Base-by-base conservation (phyloP, 2,113 vertebrate species). In the Mustela nigripes region DNA sequence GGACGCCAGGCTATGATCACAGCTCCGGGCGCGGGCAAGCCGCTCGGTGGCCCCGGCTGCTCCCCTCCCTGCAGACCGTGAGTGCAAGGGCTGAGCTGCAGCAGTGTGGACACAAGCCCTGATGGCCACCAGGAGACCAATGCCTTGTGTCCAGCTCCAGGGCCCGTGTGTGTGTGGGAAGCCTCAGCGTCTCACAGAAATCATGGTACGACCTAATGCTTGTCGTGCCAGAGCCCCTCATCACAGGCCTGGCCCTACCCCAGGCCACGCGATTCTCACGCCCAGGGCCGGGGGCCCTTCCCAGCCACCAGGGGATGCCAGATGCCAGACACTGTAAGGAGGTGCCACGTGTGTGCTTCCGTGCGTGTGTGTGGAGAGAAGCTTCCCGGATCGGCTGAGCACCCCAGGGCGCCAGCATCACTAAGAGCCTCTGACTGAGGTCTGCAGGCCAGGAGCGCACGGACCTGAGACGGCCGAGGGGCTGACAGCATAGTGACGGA, bases 401-500 rank as follows among this genome's bases (percentile, higher is more conserved):
- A 4, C 63, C 21, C 36, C 22, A 4, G n/a, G 14, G 24, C 9
- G 11, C 81, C 11, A 1, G 16, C 15, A 15, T 3, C 65, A 33
- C 69, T 36, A 11, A 65, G 42, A 24, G 36, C 28, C n/a, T 42
- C 71, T 33, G 19, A 31, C 48, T 78, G 2, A 33, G 83, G n/a
- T 31, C 62, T 7, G 33, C 12, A 36, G 11, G 22, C 22, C 33
- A 58, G n/a, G 10, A 33, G 16, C 60, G 18, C 45, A 24, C 1
- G 36, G 84, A 42, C 7, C 10, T 0, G 3, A 50, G 62, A 31
- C 2, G 5, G n/a, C 24, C 4, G 28, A 58, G 22, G 5, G 18
- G 21, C 18, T 48, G 62, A 31, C 2, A 22, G 15, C 18, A 3
- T 3, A 2, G 28, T 7, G 4, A 31, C 26, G 2, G 50, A 42